Evolutionary conservation across 2,888 invertebrate species (phyloP).

Genomic region (Perdita meconis): DNA sequence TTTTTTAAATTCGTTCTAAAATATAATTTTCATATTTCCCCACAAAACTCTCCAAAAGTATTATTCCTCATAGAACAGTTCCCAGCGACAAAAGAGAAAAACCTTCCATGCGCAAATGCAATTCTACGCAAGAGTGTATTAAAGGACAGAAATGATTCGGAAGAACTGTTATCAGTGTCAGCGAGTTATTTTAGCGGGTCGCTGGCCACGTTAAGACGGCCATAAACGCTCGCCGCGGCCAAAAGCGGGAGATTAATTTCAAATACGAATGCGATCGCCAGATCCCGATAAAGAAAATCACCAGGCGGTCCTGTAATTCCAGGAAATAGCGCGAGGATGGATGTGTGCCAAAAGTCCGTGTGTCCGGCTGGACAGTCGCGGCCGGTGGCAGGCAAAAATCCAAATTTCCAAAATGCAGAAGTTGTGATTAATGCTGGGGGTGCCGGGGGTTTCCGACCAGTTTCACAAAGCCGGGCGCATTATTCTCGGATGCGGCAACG

Average conservation of each 20-base stretch:
- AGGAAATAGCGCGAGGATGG: slow-evolving; percentile 62
- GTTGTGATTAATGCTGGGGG: slow-evolving; percentile 15
- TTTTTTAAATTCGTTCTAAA: no score
- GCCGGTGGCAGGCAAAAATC: slow-evolving; percentile 71
- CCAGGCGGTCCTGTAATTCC: slow-evolving; percentile 46
- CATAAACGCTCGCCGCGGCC: slow-evolving; percentile 29
- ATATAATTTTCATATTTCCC: no score
- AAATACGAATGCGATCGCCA: slow-evolving; percentile 71
- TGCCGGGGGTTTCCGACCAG: not conserved
- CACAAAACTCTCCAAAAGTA: no score
- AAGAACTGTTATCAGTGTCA: slow-evolving; percentile 49
- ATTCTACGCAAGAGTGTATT: not conserved
- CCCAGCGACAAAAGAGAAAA: not conserved
- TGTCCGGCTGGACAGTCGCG: slow-evolving; percentile 61
- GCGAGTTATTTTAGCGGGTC: slow-evolving; percentile 44
- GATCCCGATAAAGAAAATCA: slow-evolving; percentile 63
- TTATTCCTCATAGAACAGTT: no score
- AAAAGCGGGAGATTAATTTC: slow-evolving; percentile 65
- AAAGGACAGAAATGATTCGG: slow-evolving; percentile 17
- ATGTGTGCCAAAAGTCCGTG: slow-evolving; percentile 71
- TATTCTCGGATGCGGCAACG: not conserved
- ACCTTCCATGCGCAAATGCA: not conserved
- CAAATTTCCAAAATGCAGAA: slow-evolving; percentile 67
- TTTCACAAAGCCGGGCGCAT: not conserved
- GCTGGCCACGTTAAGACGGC: slow-evolving; percentile 28